Base-by-base conservation (phyloP, 2,113 vertebrate species). In the Lophotis ruficrista region DNA sequence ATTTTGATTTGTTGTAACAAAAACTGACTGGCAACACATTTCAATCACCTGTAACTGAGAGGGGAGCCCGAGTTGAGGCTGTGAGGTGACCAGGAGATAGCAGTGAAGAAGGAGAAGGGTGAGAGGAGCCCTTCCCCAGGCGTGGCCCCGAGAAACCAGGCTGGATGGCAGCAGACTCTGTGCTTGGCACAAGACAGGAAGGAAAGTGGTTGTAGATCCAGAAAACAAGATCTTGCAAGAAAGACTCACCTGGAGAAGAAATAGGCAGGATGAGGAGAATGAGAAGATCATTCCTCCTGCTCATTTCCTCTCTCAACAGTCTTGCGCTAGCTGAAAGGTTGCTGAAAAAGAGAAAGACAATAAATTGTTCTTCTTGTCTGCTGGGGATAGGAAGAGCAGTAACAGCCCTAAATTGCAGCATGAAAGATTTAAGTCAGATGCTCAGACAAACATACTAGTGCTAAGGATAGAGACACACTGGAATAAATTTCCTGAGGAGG, bases 151-250 rank as follows among this genome's bases (percentile, higher is more conserved):
- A 11, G 23, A 33, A 77, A 19, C 45, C 10, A 18, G 20, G 21
- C 38, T 78, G 60, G 31, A 25, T 13, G 41, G 3, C 43, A 54
- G 19, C 0, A 0, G 41, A 57, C 25, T 24, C n/a, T 1, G 1
- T 20, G 14, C 50, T 83, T 4, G 14, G n/a, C 21, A 56, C 27
- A 31, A 51, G 43, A 58, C 23, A 43, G 31, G 43, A 5, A 27
- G 70, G 11, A 38, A 54, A 62, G 48, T 5, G 64, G 31, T 6
- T 65, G 35, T 20, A 33, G 53, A 27, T 65, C 38, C 35, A 35
- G 41, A 64, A 66, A 83, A 66, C 15, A 9, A 0, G 0, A 11
- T 33, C n/a, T 23, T 62, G 27, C 23, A 25, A 37, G 61, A 70
- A 51, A 86, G 30, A 7, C 19, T 62, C 22, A 58, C 24, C 43